Percentiles rank a stretch among this genome's conserved stretches.
Evolutionary conservation across 2,797 vertebrate genomes (phyloP).

Genomic region (Schizopygopsis pylzovi): DNA sequence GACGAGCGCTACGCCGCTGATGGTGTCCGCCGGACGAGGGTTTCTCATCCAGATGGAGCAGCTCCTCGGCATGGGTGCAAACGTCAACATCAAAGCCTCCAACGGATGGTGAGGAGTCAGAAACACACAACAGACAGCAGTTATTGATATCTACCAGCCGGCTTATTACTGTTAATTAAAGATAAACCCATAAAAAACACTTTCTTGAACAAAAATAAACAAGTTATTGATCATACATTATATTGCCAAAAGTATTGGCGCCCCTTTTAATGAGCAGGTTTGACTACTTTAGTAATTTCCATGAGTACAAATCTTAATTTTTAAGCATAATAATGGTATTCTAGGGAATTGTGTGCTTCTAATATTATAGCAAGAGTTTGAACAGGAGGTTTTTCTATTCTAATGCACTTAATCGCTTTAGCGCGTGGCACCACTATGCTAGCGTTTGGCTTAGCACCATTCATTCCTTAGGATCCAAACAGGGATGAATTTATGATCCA

Average conservation of each 20-base stretch:
- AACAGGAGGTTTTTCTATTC: too few species aligned
- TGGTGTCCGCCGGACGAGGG: conserved; percentile 90
- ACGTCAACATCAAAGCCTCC: conserved; percentile 83
- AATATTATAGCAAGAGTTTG: neutral
- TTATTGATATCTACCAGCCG: neutral
- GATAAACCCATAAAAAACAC: neutral
- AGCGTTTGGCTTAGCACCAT: too few species aligned
- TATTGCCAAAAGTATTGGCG: neutral
- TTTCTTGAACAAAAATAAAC: neutral
- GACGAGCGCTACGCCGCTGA: conserved; percentile 88
- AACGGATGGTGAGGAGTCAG: conserved; percentile 87
- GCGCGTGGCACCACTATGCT: too few species aligned
- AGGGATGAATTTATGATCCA: too few species aligned
- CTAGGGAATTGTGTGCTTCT: neutral
- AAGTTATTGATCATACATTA: neutral
- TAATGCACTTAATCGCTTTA: too few species aligned
- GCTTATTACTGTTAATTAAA: neutral
- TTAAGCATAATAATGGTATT: neutral
- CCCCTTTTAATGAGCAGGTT: neutral
- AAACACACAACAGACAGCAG: neutral
- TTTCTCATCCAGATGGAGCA: conserved; percentile 89
- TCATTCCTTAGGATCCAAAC: too few species aligned
- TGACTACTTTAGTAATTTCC: neutral
- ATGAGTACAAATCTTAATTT: neutral
- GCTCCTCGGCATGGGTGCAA: conserved; percentile 90